phyloP scores from a whole-genome alignment of 2,888 invertebrate genomes.

The Meiosimyza platycephala region DNA sequence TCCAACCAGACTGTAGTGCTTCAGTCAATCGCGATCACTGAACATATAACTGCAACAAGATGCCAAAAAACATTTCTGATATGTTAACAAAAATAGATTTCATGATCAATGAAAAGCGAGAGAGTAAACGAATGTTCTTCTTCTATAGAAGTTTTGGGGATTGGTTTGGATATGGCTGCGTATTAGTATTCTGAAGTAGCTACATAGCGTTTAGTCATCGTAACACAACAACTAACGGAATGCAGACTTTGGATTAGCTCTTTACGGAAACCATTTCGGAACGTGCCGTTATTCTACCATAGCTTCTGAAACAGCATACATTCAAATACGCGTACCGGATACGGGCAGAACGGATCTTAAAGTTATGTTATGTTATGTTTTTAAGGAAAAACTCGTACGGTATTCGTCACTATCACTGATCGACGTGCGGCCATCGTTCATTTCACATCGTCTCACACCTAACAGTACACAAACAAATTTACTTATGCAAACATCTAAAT shows the following conservation, averaged over 20 bases:
- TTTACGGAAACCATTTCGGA: slow-evolving; percentile 31
- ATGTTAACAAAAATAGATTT: slow-evolving; percentile 27
- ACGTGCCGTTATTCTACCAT: slow-evolving; percentile 45
- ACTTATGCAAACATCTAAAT: slow-evolving; percentile 33
- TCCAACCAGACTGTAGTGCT: slow-evolving; percentile 3
- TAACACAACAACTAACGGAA: slow-evolving; percentile 13
- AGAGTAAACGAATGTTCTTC: slow-evolving; percentile 2
- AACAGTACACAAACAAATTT: slow-evolving; percentile 1
- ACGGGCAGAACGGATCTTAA: slow-evolving; percentile 3
- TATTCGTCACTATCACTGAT: slow-evolving; percentile 11
- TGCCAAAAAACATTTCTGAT: not conserved
- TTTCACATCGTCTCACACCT: slow-evolving; percentile 45
- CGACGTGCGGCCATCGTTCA: slow-evolving; percentile 10
- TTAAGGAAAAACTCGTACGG: not conserved
- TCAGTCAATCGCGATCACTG: not conserved
- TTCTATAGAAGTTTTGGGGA: slow-evolving; percentile 15
- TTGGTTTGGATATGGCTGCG: slow-evolving; percentile 18
- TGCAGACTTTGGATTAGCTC: slow-evolving; percentile 25
- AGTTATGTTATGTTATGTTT: not conserved
- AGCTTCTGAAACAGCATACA: slow-evolving; percentile 45
- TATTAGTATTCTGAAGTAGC: slow-evolving; percentile 1
- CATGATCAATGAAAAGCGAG: not conserved
- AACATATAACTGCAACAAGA: slow-evolving; percentile 10
- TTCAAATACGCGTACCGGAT: slow-evolving; percentile 23
- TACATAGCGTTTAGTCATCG: not conserved